A percentile compares a stretch with the other conserved stretches of the same genome.
Conservation (phyloP, 2,797 vertebrate species). For the Mallotus villosus region DNA sequence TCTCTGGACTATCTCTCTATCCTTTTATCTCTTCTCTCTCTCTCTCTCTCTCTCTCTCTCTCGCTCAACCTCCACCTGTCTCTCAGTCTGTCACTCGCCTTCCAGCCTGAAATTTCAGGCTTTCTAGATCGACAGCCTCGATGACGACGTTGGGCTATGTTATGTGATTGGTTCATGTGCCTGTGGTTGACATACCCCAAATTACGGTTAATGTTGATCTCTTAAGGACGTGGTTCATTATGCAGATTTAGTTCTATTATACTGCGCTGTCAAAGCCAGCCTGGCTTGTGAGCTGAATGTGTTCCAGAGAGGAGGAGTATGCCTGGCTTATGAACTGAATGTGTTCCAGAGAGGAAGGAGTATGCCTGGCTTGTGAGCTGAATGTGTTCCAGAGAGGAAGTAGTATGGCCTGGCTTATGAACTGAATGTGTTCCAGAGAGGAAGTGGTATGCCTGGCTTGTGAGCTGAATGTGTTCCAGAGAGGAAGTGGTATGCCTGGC, state of each 20-base stretch:
- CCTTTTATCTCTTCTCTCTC: conserved; percentile 50
- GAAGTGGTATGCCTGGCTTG: neutral
- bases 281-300: neutral
- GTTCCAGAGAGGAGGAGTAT: neutral
- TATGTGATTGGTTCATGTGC: too few relatives aligned
- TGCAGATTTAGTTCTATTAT: neutral
- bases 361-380: too few relatives aligned
- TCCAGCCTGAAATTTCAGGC: too few relatives aligned
- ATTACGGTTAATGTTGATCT: neutral
- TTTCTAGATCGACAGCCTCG: too few relatives aligned
- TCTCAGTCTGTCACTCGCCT: conserved; percentile 7
- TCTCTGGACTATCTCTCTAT: conserved; percentile 28
- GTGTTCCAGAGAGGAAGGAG: neutral
- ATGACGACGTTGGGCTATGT: too few relatives aligned
- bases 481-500: too few relatives aligned
- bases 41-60: conserved; percentile 52
- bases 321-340: too few relatives aligned
- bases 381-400: neutral
- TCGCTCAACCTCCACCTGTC: conserved; percentile 27
- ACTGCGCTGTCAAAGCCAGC: neutral
- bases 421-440: too few relatives aligned
- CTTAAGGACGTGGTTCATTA: neutral
- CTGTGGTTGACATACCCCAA: neutral
- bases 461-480: neutral
- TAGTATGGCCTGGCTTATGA: neutral